phyloP scores from a whole-genome alignment of 2,113 vertebrate species.

The Xyliphius kryptos region DNA sequence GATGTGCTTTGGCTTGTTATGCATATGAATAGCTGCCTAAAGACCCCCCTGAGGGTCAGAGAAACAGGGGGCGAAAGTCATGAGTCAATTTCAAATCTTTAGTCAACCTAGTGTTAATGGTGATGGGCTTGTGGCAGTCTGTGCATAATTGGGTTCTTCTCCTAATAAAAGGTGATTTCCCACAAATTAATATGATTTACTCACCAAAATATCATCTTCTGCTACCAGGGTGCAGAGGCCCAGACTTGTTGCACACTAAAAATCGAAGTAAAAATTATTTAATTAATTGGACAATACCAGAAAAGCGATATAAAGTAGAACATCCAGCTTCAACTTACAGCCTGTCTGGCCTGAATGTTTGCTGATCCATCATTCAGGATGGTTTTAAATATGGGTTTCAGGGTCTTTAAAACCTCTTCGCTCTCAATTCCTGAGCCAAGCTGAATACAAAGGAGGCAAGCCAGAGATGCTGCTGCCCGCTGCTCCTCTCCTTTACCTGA shows the following conservation, averaged over 20 bases:
- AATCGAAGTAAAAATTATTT: no score
- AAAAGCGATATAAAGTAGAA: background rate
- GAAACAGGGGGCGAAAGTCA: no score
- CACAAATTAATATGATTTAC: conserved; percentile 37
- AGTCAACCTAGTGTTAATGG: no score
- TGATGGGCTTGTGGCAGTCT: no score
- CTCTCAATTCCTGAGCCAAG: conserved; percentile 92
- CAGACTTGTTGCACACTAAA: conserved; percentile 87
- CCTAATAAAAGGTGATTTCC: no score
- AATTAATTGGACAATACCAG: conserved; percentile 3
- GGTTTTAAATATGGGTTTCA: conserved; percentile 86
- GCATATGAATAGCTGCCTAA: no score
- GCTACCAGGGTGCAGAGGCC: conserved; percentile 91
- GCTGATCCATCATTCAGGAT: conserved; percentile 83
- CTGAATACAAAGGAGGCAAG: conserved; percentile 89
- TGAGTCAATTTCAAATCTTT: no score
- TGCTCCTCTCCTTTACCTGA: conserved; percentile 95
- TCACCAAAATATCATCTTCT: conserved; percentile 89
- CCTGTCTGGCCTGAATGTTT: conserved; percentile 80
- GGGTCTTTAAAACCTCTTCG: conserved; percentile 87
- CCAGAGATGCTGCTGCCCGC: conserved; percentile 80
- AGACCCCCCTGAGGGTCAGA: no score
- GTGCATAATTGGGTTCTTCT: no score
- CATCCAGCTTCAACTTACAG: conserved; percentile 86
- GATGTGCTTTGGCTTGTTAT: no score